Conservation (phyloP, 2,888 invertebrate species). For the Dicyrtomina minuta region DNA sequence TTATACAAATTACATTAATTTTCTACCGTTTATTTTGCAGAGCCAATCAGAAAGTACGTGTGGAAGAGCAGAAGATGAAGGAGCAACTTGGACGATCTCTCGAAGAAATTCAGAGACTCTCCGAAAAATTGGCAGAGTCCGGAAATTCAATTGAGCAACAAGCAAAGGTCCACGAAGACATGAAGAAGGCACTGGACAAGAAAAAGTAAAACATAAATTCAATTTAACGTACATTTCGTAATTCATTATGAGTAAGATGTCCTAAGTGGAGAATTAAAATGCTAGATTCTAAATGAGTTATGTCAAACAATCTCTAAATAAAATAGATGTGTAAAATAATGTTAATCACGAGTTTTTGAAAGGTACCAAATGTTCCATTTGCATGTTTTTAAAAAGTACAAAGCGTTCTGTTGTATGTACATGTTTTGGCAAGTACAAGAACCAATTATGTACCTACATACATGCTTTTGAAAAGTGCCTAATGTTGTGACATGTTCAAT, state of each 20-base stretch:
- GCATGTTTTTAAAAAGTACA: no score
- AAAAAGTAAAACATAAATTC: slow-evolving; percentile 25
- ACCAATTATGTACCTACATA: no score
- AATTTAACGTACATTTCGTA: background rate
- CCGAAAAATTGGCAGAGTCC: background rate
- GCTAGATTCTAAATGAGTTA: no score
- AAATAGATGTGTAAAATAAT: no score
- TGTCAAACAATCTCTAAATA: no score
- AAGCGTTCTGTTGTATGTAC: no score
- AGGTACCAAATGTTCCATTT: no score
- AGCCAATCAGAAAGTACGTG: background rate
- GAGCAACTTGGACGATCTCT: background rate
- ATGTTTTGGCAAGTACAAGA: no score
- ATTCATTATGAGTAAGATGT: background rate
- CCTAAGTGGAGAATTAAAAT: background rate
- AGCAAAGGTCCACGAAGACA: background rate
- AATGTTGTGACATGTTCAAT: no score
- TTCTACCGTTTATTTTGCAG: slow-evolving; percentile 3
- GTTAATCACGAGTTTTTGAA: no score
- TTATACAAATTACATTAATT: background rate
- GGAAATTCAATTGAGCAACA: slow-evolving; percentile 1
- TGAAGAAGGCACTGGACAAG: background rate
- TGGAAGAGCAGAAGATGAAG: slow-evolving; percentile 14
- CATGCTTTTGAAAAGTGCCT: no score
- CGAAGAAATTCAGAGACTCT: background rate